phyloP scores from a whole-genome alignment of 2,797 vertebrate genomes.

The Botia kubotai region DNA sequence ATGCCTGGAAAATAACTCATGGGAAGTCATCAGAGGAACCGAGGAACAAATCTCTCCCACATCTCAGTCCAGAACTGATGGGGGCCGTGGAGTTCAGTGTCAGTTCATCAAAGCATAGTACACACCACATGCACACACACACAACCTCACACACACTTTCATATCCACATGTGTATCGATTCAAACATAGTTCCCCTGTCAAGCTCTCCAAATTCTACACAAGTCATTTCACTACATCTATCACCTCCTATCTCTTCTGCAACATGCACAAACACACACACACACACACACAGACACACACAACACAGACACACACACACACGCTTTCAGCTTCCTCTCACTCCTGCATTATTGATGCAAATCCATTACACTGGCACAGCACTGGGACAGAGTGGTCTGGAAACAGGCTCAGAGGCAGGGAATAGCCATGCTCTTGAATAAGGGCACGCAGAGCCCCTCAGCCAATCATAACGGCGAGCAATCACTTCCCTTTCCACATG shows the following conservation, averaged over 20 bases:
- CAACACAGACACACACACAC: conserved; percentile 24
- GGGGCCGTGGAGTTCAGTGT: conserved; percentile 30
- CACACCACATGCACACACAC: background rate
- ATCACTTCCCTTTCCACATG: background rate
- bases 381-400: conserved; percentile 37
- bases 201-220: conserved; percentile 21
- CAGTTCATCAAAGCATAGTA: conserved; percentile 45
- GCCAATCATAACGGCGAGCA: conserved; percentile 9
- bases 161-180: conserved; percentile 21
- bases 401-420: conserved; percentile 16
- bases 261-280: background rate
- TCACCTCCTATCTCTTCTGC: conserved; percentile 37
- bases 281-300: conserved; percentile 6
- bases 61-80: conserved; percentile 22
- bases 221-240: conserved; percentile 29
- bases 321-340: conserved; percentile 17
- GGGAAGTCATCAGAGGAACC: conserved; percentile 36
- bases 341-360: conserved; percentile 61
- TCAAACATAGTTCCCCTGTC: conserved; percentile 20
- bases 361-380: conserved; percentile 53
- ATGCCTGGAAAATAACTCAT: conserved; percentile 50
- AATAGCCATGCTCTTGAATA: background rate
- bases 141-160: conserved; percentile 14
- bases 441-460: background rate
- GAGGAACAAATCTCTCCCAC: conserved; percentile 41